A percentile compares a stretch with the other conserved stretches of the same genome.
Conservation (phyloP, 2,888 invertebrate genomes). For the Thysanoteuthis rhombus region DNA sequence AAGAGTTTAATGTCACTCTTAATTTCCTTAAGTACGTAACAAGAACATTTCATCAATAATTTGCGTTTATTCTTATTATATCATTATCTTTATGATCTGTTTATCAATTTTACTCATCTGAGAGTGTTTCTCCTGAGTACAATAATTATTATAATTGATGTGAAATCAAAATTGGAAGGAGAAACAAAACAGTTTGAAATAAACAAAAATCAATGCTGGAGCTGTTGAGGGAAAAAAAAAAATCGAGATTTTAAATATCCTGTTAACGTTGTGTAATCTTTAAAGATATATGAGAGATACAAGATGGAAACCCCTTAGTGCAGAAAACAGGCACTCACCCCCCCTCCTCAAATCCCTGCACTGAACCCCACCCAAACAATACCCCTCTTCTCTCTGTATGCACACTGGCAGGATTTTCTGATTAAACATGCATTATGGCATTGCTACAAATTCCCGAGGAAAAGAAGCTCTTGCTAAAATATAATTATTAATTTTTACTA, state of each 20-base stretch:
- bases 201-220: not conserved
- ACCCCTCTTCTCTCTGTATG: no score
- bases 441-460: no score
- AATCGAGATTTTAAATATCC: not conserved
- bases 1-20: constrained; percentile 12
- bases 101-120: not conserved
- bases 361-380: no score
- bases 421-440: no score
- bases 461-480: no score
- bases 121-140: not conserved
- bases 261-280: not conserved
- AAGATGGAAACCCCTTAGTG: no score
- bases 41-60: not conserved
- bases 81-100: not conserved
- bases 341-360: no score
- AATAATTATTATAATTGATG: not conserved
- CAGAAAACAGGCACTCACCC: no score
- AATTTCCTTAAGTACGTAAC: not conserved
- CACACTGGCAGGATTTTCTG: no score
- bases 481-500: no score
- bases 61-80: not conserved
- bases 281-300: no score
- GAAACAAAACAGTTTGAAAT: not conserved
- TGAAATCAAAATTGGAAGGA: not conserved
- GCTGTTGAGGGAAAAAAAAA: not conserved